Base-by-base conservation (phyloP, 2,113 vertebrate genomes). In the Hiodon alosoides region DNA sequence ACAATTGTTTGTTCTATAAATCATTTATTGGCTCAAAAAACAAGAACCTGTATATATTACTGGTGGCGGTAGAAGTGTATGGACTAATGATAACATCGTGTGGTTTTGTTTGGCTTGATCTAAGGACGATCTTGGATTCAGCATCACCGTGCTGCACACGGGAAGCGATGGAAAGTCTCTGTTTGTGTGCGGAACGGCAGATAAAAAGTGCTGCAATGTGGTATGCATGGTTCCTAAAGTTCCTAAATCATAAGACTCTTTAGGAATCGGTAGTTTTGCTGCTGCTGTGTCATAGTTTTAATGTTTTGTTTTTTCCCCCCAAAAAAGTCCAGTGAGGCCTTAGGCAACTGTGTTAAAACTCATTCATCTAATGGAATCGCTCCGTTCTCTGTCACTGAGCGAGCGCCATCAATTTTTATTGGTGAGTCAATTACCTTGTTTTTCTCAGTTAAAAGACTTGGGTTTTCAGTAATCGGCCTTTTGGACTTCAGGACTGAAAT, bases 341-440 rank as follows among this genome's bases (percentile, higher is more conserved):
- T 7, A 0, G 55, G 0, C 1, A 6, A 52, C 1, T 74, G 69
- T 69, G 48, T 13, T 7, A 0, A 0, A 6, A 48, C 51, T 6
- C 0, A 0, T 5, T 2, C 11, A 17, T 4, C 16, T 77, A 3
- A 48, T 13, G 8, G 79, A 82, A 74, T 74, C 7, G 62, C 72
- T 62, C 72, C 72, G 4, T n/a, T 67, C 47, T 10, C 11, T 58
- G 62, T 58, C 50, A 61, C 80, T 3, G 69, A 81, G 55, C 61
- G 66, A 0, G 84, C 84, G 11, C 75, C 79, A 0, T 84, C 81
- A 0, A 60, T 66, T 0, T 55, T 87, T 46, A 74, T 80, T 2
- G 84, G 89, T 91, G 69, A 87, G 87, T 78, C 50, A 54, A 13
- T 50, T 69, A 5, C 57, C 31, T 31, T 31, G 31, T 31, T 31